Evolutionary conservation across 2,888 invertebrate species (phyloP).

Genomic region (Pachycephus smyrnensis): DNA sequence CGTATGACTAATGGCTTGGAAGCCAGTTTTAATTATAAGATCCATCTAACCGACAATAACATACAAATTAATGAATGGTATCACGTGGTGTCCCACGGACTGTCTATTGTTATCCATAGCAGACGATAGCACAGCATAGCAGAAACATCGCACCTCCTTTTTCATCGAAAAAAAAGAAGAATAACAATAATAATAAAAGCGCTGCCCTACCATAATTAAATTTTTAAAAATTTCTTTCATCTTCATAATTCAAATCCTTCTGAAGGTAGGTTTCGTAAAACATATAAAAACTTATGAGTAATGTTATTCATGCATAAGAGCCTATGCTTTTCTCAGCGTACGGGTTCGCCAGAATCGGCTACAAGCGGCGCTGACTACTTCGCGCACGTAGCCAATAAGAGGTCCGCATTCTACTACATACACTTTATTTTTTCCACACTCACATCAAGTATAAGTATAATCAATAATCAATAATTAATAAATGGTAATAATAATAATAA

Average conservation of each 20-base stretch:
- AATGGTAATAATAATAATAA: conserved; percentile 39
- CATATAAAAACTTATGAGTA: neutral
- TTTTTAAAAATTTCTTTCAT: neutral
- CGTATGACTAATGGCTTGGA: too few relatives aligned
- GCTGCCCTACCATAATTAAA: too few relatives aligned
- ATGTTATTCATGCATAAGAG: neutral
- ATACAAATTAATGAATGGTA: too few relatives aligned
- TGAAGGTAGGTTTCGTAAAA: neutral
- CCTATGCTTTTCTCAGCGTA: neutral
- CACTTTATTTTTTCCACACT: conserved; percentile 52
- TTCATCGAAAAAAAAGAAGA: neutral
- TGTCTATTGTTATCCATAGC: neutral
- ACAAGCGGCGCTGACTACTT: neutral
- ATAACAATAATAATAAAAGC: neutral
- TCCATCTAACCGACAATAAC: too few relatives aligned
- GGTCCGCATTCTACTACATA: conserved; percentile 41
- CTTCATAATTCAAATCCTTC: neutral
- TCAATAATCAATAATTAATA: conserved; percentile 35
- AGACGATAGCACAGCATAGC: neutral
- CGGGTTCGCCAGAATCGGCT: neutral
- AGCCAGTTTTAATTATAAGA: too few relatives aligned
- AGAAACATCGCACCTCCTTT: neutral
- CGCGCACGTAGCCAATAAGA: neutral
- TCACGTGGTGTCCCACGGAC: neutral
- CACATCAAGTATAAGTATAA: conserved; percentile 46